Evolutionary conservation across 1,140 invertebrate genomes (phyloP).

Genomic region (Paramacrobiotus metropolitanus): DNA sequence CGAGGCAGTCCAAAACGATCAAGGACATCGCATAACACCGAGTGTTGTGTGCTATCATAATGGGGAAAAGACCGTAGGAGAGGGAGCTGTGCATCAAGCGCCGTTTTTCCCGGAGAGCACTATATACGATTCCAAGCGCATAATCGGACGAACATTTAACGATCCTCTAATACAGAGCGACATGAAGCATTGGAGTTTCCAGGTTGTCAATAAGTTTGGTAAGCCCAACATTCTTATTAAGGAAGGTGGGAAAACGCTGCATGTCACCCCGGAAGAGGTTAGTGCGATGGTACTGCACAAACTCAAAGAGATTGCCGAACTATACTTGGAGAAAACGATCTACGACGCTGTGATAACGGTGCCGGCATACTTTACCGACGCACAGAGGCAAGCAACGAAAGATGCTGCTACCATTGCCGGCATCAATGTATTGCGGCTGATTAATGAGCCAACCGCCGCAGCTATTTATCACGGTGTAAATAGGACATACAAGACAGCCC

Average conservation of each 20-base stretch:
- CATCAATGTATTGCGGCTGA: constrained; percentile 39
- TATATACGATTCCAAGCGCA: constrained; percentile 19
- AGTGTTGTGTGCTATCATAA: constrained; percentile 10
- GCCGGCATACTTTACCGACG: constrained; percentile 37
- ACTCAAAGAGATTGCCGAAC: constrained; percentile 19
- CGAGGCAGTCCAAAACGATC: constrained; percentile 25
- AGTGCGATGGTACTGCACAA: constrained; percentile 26
- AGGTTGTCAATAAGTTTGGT: too few relatives aligned
- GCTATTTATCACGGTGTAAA: constrained; percentile 57
- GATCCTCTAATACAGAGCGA: constrained; percentile 21
- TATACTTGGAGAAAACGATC: constrained; percentile 12
- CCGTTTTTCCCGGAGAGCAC: not conserved
- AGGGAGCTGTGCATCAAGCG: not conserved
- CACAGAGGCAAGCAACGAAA: constrained; percentile 44
- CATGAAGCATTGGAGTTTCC: constrained; percentile 26
- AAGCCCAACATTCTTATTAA: too few relatives aligned
- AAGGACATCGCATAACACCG: constrained; percentile 9
- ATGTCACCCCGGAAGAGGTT: constrained; percentile 27
- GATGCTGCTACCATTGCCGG: constrained; percentile 44
- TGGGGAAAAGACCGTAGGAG: constrained; percentile 11
- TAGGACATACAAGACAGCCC: too few relatives aligned
- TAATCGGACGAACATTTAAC: constrained; percentile 24
- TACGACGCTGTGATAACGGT: constrained; percentile 11
- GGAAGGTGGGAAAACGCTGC: too few relatives aligned
- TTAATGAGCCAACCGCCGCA: constrained; percentile 51